Base-by-base conservation (phyloP, 2,888 invertebrate genomes). In the Stegophylla sp. region DNA sequence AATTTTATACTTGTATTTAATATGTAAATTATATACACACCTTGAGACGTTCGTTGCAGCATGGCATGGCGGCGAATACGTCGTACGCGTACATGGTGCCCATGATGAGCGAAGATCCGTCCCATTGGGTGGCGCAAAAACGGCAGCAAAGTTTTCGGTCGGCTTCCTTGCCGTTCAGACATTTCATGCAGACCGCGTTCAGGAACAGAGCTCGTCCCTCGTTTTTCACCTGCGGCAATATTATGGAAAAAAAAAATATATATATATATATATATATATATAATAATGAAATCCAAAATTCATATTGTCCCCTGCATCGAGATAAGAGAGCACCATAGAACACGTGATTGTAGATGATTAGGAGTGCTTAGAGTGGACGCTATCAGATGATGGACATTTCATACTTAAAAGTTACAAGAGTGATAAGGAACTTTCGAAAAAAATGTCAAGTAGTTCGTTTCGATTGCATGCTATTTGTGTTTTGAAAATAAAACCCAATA, bases 81-180 rank as follows among this genome's bases (percentile, higher is more conserved):
- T 98, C 98, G 86, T 97, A 98, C 82, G 96, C 94, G 89, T 98
- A 98, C 95, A 98, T 97, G 83, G 97, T 97, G 84, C 98, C 98
- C 82, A 98, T 90, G 82, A 98, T 94, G 83, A 98, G 90, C 74
- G 95, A 94, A 34, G 95, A 93, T 41, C 98, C 98, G 86, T 96
- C 94, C 96, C 96, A 97, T 84, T 92, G 92, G 85, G 91, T 92
- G 71, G 90, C 91, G 87, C 96, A 96, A 88, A 92, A 94, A 84
- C 93, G 91, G 89, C 96, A 96, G 85, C 92, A 90, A 84, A 95
- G 92, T 74, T 90, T 90, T 83, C 93, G 91, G 84, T 91, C 92
- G 2, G 90, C 90, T 67, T 92, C 91, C 86, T 91, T 92, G 41
- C 94, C 94, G 87, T 97, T 96, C 85, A 97, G 89, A 87, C 96